Evolutionary conservation across 1,140 invertebrate genomes (phyloP).

Genomic region (Heliconius eleuchia): DNA sequence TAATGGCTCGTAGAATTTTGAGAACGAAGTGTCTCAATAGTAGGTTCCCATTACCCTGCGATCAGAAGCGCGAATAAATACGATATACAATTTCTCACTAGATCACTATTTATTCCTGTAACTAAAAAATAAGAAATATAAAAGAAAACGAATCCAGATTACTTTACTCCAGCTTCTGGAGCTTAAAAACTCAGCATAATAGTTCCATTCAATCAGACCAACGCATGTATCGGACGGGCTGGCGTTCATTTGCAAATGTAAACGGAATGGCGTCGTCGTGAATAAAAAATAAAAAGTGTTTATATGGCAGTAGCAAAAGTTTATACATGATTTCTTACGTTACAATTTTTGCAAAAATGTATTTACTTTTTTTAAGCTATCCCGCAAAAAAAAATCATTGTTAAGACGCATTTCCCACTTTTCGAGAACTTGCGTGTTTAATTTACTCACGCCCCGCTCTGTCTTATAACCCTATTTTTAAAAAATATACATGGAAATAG

Average conservation of each 20-base stretch:
- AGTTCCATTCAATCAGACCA: slow-evolving; percentile 2
- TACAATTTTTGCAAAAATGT: not conserved
- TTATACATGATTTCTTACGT: not conserved
- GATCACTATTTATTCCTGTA: not conserved
- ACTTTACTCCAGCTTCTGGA: not conserved
- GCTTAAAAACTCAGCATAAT: not conserved
- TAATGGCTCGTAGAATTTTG: too few species aligned
- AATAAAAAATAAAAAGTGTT: not conserved
- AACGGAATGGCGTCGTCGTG: not conserved
- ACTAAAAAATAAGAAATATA: not conserved
- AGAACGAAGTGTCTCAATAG: not conserved
- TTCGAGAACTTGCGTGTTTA: too few species aligned
- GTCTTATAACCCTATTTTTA: too few species aligned
- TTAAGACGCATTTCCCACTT: too few species aligned
- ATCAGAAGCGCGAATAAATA: too few species aligned
- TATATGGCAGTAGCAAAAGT: not conserved
- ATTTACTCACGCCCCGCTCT: too few species aligned
- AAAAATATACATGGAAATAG: too few species aligned
- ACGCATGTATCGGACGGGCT: slow-evolving; percentile 10
- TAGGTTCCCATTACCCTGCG: not conserved
- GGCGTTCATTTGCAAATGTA: slow-evolving; percentile 13
- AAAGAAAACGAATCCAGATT: not conserved
- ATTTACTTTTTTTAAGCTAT: not conserved
- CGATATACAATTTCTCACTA: too few species aligned
- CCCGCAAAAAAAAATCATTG: too few species aligned